Base-by-base conservation (phyloP, 2,113 vertebrate genomes). In the Hippocampus guttulatus region DNA sequence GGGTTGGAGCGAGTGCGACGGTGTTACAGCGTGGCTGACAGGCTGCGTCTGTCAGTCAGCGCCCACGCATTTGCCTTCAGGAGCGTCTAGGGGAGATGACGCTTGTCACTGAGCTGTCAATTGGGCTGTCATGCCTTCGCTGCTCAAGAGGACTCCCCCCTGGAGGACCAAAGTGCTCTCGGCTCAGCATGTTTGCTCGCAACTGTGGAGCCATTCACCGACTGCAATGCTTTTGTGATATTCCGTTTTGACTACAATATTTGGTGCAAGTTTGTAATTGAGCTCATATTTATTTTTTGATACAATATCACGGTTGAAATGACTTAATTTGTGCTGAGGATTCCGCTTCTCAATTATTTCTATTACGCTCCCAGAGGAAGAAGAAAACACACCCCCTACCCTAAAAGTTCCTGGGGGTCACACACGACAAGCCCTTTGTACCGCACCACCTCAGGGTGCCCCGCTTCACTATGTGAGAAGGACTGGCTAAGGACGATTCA, bases 21-120 rank as follows among this genome's bases (percentile, higher is more conserved):
- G 27, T 61, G 41, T 27, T 23, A 27, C 23, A 23, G 14, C 6
- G 23, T 64, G 64, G 75, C 43, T 73, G 81, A 84, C 86, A 81
- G 68, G 64, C 71, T 41, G 64, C 23, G 38, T 84, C 77, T 83
- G 64, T 65, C 64, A 45, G 81, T 84, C 84, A 79, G 68, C 57
- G 15, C 64, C 52, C 60, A 49, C 66, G 69, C 30, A 30, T 65
- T 63, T 75, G 77, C 54, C 67, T 75, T 67, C 38, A 40, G 71
- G 78, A 54, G 68, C 70, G 76, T 3, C 76, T 76, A 76, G 14
- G 54, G 52, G 66, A 73, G 81, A 67, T 15, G 75, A 77, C 45
- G 64, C 74, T 73, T 79, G 79, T 79, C 79, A 75, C 52, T 73
- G 21, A 67, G 74, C 81, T 81, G 81, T 84, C 80, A 47, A 65